A percentile compares a stretch with the other conserved stretches of the same genome.
Conservation (phyloP, 2,888 invertebrate species). For the Chrysodeixis includens region DNA sequence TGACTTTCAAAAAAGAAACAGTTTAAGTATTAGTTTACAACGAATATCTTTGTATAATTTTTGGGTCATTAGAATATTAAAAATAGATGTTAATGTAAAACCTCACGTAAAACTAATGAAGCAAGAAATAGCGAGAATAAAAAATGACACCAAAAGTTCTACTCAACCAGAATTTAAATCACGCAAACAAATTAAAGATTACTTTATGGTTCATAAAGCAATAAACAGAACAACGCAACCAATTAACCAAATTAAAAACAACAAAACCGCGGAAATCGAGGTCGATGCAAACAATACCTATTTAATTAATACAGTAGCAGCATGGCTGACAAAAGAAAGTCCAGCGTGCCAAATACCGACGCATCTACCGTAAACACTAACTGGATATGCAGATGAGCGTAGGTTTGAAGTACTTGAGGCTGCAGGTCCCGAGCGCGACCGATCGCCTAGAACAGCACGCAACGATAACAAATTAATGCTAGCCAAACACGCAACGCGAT, state of each 20-base stretch:
- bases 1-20: not conserved
- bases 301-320: constrained; percentile 46
- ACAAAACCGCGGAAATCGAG: constrained; percentile 13
- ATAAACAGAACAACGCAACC: not conserved
- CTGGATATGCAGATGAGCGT: constrained; percentile 69
- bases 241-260: constrained; percentile 18
- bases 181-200: not conserved
- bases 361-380: constrained; percentile 68
- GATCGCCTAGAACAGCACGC: constrained; percentile 77
- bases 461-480: constrained; percentile 67
- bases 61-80: not conserved
- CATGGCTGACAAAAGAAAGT: constrained; percentile 60
- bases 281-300: constrained; percentile 16
- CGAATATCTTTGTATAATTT: not conserved
- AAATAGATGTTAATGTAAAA: not conserved
- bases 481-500: constrained; percentile 69
- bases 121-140: not conserved
- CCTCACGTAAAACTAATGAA: not conserved
- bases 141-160: not conserved
- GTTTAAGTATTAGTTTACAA: not conserved
- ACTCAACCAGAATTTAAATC: not conserved
- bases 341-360: constrained; percentile 70
- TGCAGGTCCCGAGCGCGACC: constrained; percentile 66
- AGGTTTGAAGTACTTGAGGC: constrained; percentile 64
- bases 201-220: not conserved